phyloP scores from a whole-genome alignment of 2,113 vertebrate species.

The Orthonyx spaldingii region DNA sequence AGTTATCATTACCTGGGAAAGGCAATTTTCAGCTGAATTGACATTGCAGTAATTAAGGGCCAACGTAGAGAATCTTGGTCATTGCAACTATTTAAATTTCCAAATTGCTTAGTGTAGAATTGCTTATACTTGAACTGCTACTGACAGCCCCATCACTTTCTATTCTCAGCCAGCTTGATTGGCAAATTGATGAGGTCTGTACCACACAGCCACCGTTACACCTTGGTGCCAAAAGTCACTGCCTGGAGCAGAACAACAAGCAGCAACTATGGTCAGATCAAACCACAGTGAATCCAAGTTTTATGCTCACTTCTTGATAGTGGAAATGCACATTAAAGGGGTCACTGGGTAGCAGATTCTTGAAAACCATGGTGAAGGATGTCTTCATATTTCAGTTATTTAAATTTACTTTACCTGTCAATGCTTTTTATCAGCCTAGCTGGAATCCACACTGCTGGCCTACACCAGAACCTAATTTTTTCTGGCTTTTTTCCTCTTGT shows the following conservation, averaged over 20 bases:
- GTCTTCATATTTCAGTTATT: not conserved
- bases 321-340: not conserved
- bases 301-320: not conserved
- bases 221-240: not conserved
- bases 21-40: slow-evolving; percentile 61
- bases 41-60: slow-evolving; percentile 60
- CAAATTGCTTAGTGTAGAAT: slow-evolving; percentile 63
- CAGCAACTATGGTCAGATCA: not conserved
- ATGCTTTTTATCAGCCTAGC: not conserved
- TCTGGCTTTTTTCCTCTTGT: not conserved
- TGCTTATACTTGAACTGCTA: slow-evolving; percentile 48
- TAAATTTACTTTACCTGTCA: not conserved
- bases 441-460: not conserved
- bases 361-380: not conserved
- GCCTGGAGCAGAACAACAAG: not conserved
- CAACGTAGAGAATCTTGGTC: slow-evolving; percentile 44
- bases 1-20: slow-evolving; percentile 57
- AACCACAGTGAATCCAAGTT: not conserved
- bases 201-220: not conserved
- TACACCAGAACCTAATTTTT: not conserved
- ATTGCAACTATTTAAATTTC: slow-evolving; percentile 63
- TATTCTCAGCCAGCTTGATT: slow-evolving; percentile 43
- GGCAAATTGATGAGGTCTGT: slow-evolving; percentile 36
- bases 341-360: not conserved
- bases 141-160: slow-evolving; percentile 56